phyloP scores from a whole-genome alignment of 2,113 vertebrate genomes.

The Clupea harengus region DNA sequence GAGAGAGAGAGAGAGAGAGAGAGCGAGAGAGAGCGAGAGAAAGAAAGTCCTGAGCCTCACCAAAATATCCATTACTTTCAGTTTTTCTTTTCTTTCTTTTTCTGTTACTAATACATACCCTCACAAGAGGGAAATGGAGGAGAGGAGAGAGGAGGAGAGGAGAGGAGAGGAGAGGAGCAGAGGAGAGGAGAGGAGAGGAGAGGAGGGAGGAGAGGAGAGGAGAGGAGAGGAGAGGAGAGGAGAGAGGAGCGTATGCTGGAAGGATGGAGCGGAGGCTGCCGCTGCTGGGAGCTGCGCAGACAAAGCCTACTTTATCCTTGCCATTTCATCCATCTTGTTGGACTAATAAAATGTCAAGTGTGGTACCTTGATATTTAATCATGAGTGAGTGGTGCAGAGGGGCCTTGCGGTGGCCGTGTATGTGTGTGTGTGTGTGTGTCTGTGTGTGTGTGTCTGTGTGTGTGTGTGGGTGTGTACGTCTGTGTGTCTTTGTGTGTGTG shows the following conservation, averaged over 20 bases:
- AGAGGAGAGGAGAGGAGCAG: background rate
- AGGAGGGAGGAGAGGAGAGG: background rate
- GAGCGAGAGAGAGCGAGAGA: background rate
- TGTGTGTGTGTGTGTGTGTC: constrained; percentile 25
- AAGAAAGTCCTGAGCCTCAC: background rate
- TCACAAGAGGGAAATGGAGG: background rate
- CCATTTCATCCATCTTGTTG: constrained; percentile 90
- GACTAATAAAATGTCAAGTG: constrained; percentile 85
- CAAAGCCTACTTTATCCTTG: constrained; percentile 78
- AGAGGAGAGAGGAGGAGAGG: background rate
- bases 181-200: background rate
- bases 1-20: background rate
- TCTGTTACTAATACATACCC: background rate
- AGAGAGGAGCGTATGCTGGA: constrained; percentile 33
- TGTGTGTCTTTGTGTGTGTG: constrained; percentile 25
- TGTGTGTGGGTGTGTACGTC: background rate
- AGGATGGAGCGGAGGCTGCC: constrained; percentile 57
- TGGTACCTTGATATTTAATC: constrained; percentile 86
- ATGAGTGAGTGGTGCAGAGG: constrained; percentile 60
- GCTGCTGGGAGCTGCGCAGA: constrained; percentile 63
- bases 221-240: background rate
- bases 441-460: constrained; percentile 21
- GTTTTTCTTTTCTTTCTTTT: background rate
- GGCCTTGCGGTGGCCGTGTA: background rate
- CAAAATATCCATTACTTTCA: background rate